Evolutionary conservation across 2,113 vertebrate genomes (phyloP), one percentile per base, ranked within the genome.

Genomic region (Eolophus roseicapilla): DNA sequence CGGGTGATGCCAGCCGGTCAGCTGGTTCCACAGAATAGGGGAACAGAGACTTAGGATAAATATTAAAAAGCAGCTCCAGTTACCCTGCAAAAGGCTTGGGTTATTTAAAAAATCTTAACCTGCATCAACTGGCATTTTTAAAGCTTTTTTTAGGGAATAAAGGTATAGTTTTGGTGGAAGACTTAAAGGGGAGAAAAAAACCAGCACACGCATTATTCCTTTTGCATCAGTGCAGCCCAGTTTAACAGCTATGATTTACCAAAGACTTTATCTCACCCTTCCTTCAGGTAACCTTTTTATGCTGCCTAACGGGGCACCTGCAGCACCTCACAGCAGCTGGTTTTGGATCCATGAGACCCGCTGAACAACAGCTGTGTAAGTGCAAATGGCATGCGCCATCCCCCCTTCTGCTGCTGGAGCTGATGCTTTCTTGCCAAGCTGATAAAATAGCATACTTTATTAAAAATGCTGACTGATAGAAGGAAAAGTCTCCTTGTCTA

Each of bases 1-100:
- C 5, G 79, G 93, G 75, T 81, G 92, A 90, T 96, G 92, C 82
- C 88, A 90, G 6, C 86, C 55, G 47, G 35, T 64, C 85, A 70
- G 5, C 60, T 74, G 85, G 50, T 75, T 92, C 70, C 16, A 7
- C 13, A 7, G 82, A 37, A 43, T 52, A 78, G 53, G 35, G 17
- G 77, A 77, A 82, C 2, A 7, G 18, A 88, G 46, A 13, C 64
- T 62, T 24, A 13, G 33, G 47, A 53, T 60, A 86, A 86, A 77
- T 62, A 73, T 67, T 46, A 52, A 74, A 82, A 74, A 57, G 41
- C 44, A 69, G 35, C 50, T 91, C 73, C 79, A 47, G 47, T 79
- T 78, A 78, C 59, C 49, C 1, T 70, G 55, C 41, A 33, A 75
- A 59, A 39, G 50, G 7, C 23, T 70, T 80, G 29, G 17, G 25